Evolutionary conservation across 1,140 invertebrate genomes (phyloP), one percentile per base, ranked within the genome.

Genomic region (Bombus pascuorum): DNA sequence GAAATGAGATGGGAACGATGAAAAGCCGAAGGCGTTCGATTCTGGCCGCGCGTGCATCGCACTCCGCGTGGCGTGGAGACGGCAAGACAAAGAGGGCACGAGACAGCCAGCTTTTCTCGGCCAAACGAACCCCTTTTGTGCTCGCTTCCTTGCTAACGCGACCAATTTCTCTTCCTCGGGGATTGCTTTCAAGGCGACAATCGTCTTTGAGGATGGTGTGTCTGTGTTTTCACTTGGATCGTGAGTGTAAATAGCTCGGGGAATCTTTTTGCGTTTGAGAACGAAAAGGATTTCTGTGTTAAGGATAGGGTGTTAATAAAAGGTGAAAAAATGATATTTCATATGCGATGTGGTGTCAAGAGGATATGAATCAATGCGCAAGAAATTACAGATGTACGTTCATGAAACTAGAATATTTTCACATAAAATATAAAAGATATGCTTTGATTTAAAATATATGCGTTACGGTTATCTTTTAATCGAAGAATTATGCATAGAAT

Each of bases 1-100:
- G 77, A 87, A 87, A 87, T 85, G 83, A 87, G 86, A 86, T 77
- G 86, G 74, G 83, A 86, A 53, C 82, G 86, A 75, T 76, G 86
- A 85, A 85, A 87, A 76, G 71, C 76, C 34, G 66, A 65, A 68
- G 83, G 57, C 78, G 57, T 85, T 79, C 76, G 85, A 86, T 86
- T 83, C 42, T 42, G 28, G 34, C 28, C 44, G 74, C 71, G 59
- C n/a, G 59, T 39, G 79, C 44, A 71, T 82, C 47, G 47, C 8
- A 34, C n/a, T 18, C 2, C 32, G 44, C 65, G 65, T 47, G n/a
- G 13, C n/a, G 5, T 12, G 25, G 1, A 53, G 18, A 18, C 15
- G 13, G 59, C 44, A 18, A 72, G 39, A 74, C 32, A 53, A 74
- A 85, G 42, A 68, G 78, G 8, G 28, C 3, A 9, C 5, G 44